These are phyloP conservation scores for Parazoanthus atlanticus DNA, from an alignment of 92 coral and sea anemone species.

Conservation along the genomic window DNA sequence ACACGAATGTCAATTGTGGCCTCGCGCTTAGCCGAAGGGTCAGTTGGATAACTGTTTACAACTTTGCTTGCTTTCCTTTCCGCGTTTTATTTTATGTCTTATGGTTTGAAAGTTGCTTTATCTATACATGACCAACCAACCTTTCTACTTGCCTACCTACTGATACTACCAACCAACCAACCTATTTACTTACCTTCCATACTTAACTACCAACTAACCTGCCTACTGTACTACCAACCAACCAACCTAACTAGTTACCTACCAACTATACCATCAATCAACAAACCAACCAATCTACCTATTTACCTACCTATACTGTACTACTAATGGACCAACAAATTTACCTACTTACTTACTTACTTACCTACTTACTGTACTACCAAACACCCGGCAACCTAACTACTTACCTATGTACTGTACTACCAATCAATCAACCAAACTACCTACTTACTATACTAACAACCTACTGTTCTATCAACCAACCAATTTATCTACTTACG, in stretches of 20 bases:
- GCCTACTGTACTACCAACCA: background rate
- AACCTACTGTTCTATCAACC: no score
- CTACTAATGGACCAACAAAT: background rate
- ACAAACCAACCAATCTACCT: background rate
- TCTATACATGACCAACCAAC: background rate
- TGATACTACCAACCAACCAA: background rate
- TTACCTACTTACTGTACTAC: background rate
- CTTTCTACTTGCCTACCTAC: background rate
- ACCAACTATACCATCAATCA: background rate
- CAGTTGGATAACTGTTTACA: background rate
- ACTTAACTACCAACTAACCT: background rate
- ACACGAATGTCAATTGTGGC: constrained; percentile 60
- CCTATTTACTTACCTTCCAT: no score
- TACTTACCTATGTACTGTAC: background rate
- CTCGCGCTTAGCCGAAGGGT: background rate
- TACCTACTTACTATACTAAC: no score
- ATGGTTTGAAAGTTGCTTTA: background rate
- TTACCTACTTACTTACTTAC: background rate
- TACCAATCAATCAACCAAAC: background rate
- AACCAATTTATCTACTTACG: no score
- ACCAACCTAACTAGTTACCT: background rate
- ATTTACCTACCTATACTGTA: background rate
- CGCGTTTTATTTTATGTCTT: background rate
- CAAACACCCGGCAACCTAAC: background rate
- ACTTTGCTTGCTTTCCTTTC: background rate